These are phyloP conservation scores for Ophiothrix spiculata DNA, from an alignment of 35 echinoderm and acorn worm genomes.

Conservation along the genomic window DNA sequence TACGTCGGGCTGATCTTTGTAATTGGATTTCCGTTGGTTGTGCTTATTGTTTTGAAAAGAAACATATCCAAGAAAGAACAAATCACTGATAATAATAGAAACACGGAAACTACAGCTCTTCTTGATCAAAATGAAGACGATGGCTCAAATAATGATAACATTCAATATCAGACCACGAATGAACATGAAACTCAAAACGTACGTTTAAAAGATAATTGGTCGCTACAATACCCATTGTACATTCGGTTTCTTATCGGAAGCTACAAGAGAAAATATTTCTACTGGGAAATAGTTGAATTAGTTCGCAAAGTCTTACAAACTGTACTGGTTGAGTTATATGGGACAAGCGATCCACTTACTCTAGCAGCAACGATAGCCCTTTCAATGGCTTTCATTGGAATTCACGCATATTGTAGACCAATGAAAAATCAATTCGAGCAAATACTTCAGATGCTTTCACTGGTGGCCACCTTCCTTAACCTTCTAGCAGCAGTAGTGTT, in stretches of 20 bases:
- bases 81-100: not conserved
- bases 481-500: slow-evolving; percentile 3
- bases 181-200: not conserved
- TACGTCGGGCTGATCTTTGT: not conserved
- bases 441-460: slow-evolving; percentile 40
- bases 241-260: slow-evolving; percentile 42
- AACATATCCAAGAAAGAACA: not conserved
- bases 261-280: slow-evolving; percentile 48
- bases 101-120: not conserved
- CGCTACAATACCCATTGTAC: not conserved
- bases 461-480: slow-evolving; percentile 22
- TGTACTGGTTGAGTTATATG: slow-evolving; percentile 18
- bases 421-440: slow-evolving; percentile 49
- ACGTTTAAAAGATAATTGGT: not conserved
- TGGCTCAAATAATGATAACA: too few species aligned
- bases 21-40: slow-evolving; percentile 14
- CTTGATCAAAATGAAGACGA: not conserved
- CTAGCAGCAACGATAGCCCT: slow-evolving; percentile 19
- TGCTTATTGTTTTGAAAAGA: not conserved
- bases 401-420: slow-evolving; percentile 34
- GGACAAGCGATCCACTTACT: slow-evolving; percentile 15
- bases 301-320: slow-evolving; percentile 48
- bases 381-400: slow-evolving; percentile 24
- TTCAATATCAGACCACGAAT: too few species aligned
- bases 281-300: slow-evolving; percentile 51